Conservation (phyloP, 1,140 invertebrate genomes). For the Agrypnia vestita region DNA sequence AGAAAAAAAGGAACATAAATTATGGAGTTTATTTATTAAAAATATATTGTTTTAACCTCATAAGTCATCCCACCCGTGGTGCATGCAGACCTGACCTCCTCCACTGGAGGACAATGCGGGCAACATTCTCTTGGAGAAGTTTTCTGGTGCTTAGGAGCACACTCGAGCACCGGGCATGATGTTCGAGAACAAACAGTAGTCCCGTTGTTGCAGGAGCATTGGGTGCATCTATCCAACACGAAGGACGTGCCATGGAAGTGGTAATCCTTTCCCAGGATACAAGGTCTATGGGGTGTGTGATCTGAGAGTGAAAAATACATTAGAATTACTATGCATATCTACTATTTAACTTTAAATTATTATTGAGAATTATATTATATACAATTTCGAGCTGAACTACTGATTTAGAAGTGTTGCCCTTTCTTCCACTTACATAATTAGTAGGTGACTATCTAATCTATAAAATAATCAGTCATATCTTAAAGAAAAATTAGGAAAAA, state of each 20-base stretch:
- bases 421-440: too few relatives aligned
- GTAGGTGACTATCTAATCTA: too few relatives aligned
- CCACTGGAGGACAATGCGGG: slow-evolving; percentile 78
- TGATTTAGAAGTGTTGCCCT: too few relatives aligned
- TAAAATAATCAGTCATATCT: too few relatives aligned
- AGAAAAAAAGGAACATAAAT: not conserved
- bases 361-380: too few relatives aligned
- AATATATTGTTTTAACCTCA: slow-evolving; percentile 69
- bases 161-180: slow-evolving; percentile 88
- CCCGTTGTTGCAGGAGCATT: slow-evolving; percentile 85
- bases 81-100: slow-evolving; percentile 79
- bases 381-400: too few relatives aligned
- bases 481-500: too few relatives aligned
- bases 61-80: slow-evolving; percentile 77
- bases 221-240: slow-evolving; percentile 85
- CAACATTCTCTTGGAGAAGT: slow-evolving; percentile 82
- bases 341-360: too few relatives aligned
- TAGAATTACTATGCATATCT: too few relatives aligned
- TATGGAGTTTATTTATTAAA: not conserved
- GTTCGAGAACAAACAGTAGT: slow-evolving; percentile 84
- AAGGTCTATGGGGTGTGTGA: slow-evolving; percentile 74
- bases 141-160: slow-evolving; percentile 80
- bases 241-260: slow-evolving; percentile 76
- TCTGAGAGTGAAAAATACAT: slow-evolving; percentile 65
- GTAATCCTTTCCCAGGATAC: slow-evolving; percentile 80